Conservation (phyloP, 30 jellyfish, hydroid and myxozoan genomes). For the Aurelia sp. region DNA sequence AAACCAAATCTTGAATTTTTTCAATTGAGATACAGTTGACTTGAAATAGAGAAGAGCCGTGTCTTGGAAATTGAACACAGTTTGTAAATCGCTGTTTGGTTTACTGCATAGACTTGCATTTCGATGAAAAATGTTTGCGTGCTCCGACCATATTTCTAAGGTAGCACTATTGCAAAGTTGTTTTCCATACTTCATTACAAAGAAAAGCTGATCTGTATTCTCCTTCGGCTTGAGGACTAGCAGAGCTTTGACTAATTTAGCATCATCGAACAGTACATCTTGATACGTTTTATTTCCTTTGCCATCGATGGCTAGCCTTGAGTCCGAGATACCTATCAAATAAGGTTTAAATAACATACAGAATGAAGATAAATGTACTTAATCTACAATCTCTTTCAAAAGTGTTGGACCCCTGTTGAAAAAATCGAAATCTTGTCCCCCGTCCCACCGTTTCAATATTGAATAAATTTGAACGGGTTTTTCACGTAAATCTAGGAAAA, state of each 20-base stretch:
- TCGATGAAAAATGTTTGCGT: background rate
- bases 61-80: background rate
- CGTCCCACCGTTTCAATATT: too few species aligned
- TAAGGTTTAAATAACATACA: too few species aligned
- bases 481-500: too few species aligned
- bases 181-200: background rate
- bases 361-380: too few species aligned
- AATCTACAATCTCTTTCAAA: too few species aligned
- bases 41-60: background rate
- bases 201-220: conserved; percentile 1
- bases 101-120: background rate
- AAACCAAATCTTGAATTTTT: background rate
- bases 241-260: background rate
- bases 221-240: conserved; percentile 4
- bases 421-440: too few species aligned
- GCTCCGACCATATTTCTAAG: conserved; percentile 10
- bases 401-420: too few species aligned
- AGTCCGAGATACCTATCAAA: background rate
- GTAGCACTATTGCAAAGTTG: conserved; percentile 1
- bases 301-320: conserved; percentile 1
- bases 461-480: too few species aligned
- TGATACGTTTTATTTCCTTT: background rate
- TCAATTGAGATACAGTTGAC: background rate
- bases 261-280: background rate
- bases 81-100: background rate